These are phyloP conservation scores for Mormyrus iriodes DNA, from an alignment of 2,113 vertebrate species.

Conservation along the genomic window DNA sequence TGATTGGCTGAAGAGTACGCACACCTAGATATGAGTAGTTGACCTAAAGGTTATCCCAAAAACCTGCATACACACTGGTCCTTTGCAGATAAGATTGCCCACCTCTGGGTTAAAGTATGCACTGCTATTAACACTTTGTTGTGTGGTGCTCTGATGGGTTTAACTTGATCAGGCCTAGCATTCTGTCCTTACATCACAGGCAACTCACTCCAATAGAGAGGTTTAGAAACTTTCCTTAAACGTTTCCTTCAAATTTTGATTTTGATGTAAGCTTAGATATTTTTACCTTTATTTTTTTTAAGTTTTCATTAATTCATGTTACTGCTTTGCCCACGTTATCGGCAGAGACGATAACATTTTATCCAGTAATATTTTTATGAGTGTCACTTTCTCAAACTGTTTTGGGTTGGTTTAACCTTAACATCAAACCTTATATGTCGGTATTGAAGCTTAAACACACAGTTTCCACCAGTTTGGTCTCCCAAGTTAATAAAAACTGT, in stretches of 20 bases:
- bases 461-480: background rate
- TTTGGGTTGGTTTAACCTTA: background rate
- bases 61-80: background rate
- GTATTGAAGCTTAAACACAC: background rate
- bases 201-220: background rate
- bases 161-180: background rate
- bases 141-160: background rate
- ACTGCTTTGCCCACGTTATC: background rate
- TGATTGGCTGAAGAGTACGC: background rate
- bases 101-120: background rate
- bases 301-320: background rate
- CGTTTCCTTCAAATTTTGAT: background rate
- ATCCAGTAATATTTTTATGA: background rate
- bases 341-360: background rate
- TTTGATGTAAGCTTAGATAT: background rate
- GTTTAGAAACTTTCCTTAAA: background rate
- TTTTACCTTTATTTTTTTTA: background rate
- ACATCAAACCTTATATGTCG: background rate
- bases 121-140: background rate
- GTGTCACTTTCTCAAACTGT: background rate
- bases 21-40: background rate
- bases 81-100: background rate
- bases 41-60: background rate
- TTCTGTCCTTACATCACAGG: background rate
- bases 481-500: background rate